Percentiles rank a stretch among this genome's conserved stretches.
Evolutionary conservation across 2,797 vertebrate species (phyloP).

Genomic region (Coluber constrictor): DNA sequence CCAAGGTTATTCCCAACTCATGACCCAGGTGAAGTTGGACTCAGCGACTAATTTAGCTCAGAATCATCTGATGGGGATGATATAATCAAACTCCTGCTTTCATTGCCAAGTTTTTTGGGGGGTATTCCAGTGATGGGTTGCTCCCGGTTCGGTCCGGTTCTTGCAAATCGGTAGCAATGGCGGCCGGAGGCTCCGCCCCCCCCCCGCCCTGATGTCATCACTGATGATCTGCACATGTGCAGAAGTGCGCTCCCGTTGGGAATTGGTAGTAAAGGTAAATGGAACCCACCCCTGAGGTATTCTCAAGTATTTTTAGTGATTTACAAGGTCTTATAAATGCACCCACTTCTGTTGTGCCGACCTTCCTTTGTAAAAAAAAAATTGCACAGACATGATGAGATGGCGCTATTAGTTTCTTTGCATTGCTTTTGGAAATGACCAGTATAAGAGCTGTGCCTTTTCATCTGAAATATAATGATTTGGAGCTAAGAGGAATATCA

Average conservation of each 20-base stretch:
- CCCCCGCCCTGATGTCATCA: no score
- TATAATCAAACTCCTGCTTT: background rate
- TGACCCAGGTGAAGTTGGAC: background rate
- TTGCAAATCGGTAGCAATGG: no score
- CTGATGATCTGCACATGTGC: accelerated
- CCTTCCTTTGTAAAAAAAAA: background rate
- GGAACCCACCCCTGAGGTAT: no score
- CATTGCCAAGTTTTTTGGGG: background rate
- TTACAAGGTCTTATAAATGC: background rate
- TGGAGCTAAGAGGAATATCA: background rate
- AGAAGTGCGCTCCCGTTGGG: no score
- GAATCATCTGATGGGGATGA: background rate
- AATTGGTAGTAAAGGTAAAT: no score
- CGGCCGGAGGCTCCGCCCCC: no score
- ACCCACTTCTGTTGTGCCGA: background rate
- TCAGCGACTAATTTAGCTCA: background rate
- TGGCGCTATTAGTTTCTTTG: background rate
- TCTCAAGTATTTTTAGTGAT: background rate
- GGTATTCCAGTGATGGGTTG: no score
- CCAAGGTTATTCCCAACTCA: background rate
- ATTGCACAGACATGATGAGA: background rate
- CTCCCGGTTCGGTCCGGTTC: no score
- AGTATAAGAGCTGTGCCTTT: background rate
- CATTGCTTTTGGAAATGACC: background rate
- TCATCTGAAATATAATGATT: background rate